Base-by-base conservation (phyloP, 2,113 vertebrate species). In the Lycaon pictus region DNA sequence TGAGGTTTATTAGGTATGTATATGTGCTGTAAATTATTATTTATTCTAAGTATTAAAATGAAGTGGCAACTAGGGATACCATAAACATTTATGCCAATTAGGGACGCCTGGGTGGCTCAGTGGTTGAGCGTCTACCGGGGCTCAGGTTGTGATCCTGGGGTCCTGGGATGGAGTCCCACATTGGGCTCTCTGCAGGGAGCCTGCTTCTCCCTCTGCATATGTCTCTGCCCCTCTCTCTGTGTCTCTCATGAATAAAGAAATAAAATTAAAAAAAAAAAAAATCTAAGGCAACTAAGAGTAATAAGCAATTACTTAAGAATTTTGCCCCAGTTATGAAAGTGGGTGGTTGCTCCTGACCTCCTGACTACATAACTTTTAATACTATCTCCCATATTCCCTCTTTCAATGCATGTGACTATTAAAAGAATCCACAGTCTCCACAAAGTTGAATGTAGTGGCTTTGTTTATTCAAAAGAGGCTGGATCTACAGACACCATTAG, bases 11-110 rank as follows among this genome's bases (percentile, higher is more conserved):
- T 43, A 43, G 43, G 43, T 43, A 2, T 56, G 60, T 29, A 17
- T 16, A 35, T 17, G 5, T 20, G 79, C 17, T 62, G 23, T 3
- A 85, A 84, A 55, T 71, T 77, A 86, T 43, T 55, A 86, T 19
- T 55, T 80, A 37, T 88, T 88, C 19, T 63, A 93, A 92, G 55
- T 48, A 92, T 63, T 53, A 85, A 96, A 88, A 69, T 51, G 17
- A 62, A 69, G 17, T 43, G 43, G 43, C 43, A 6, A 43, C 43
- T 43, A 43, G 43, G 43, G 43, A 43, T 7, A 43, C 43, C 43
- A 43, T 43, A 43, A 43, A 43, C 43, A 43, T 43, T 43, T 43
- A 43, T 6, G 43, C 43, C 43, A 43, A 43, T 43, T 43, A 43
- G 43, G 43, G 43, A 43, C 43, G 1, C 6, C 43, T 43, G 43